These are phyloP conservation scores for Lytechinus pictus DNA, from an alignment of 35 echinoderm and acorn worm species.

Conservation along the genomic window DNA sequence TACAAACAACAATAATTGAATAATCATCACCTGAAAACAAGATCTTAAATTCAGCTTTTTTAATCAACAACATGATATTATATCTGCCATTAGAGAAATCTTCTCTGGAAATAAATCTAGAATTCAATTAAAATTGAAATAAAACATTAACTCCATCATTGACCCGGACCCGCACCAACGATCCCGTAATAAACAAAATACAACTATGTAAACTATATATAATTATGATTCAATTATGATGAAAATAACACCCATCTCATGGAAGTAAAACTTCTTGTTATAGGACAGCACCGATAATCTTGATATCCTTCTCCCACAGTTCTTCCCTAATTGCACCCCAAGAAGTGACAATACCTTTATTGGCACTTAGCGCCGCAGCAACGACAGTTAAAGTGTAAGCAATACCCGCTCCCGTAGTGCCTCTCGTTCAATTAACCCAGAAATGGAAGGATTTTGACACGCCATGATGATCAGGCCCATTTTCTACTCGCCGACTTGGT, in stretches of 20 bases:
- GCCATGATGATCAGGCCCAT: background rate
- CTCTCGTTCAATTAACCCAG: background rate
- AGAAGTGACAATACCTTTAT: background rate
- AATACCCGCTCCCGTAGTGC: background rate
- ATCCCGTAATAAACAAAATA: too few relatives aligned
- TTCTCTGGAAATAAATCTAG: too few relatives aligned
- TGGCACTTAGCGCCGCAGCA: background rate
- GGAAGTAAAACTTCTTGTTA: background rate
- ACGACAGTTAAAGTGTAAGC: background rate
- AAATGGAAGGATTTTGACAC: background rate
- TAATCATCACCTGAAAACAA: too few relatives aligned
- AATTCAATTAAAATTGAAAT: too few relatives aligned
- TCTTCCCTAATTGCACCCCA: background rate
- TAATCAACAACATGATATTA: too few relatives aligned
- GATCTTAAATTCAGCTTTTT: too few relatives aligned
- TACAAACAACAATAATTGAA: too few relatives aligned
- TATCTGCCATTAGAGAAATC: too few relatives aligned
- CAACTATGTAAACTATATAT: too few relatives aligned
- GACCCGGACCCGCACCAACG: too few relatives aligned
- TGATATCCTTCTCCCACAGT: background rate
- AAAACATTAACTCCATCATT: too few relatives aligned
- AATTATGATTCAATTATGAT: background rate
- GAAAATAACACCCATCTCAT: background rate
- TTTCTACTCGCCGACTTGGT: background rate
- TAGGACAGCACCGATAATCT: background rate